These are phyloP conservation scores for Orchesella flavescens DNA, from an alignment of 2,888 invertebrate species.

Conservation along the genomic window DNA sequence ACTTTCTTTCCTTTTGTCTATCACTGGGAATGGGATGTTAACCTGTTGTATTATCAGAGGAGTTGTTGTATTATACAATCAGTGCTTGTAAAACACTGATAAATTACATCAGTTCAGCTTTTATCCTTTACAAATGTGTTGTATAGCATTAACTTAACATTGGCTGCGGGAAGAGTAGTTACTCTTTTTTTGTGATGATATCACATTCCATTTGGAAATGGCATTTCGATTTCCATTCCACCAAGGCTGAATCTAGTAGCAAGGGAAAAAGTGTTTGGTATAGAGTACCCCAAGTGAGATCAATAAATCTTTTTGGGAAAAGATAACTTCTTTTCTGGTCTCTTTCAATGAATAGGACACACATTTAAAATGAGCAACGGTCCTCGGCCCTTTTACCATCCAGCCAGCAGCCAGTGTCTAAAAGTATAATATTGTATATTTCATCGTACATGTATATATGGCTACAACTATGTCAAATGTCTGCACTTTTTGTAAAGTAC, in stretches of 20 bases:
- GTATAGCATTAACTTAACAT: background rate
- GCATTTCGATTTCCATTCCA: too few relatives aligned
- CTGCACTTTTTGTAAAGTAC: background rate
- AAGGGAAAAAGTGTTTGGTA: background rate
- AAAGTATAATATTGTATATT: background rate
- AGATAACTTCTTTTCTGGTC: constrained; percentile 38
- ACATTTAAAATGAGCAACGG: constrained; percentile 42
- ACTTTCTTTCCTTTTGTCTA: constrained; percentile 11
- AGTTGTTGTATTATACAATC: constrained; percentile 17
- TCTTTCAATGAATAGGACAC: constrained; percentile 34
- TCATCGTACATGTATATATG: background rate
- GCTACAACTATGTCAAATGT: background rate
- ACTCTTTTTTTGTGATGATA: constrained; percentile 35
- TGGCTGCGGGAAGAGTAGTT: background rate
- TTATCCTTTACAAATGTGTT: background rate
- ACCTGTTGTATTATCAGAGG: constrained; percentile 11
- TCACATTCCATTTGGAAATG: constrained; percentile 31
- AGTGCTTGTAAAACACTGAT: constrained; percentile 51
- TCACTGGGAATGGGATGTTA: background rate
- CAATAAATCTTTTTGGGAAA: constrained; percentile 52
- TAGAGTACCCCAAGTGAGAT: constrained; percentile 44
- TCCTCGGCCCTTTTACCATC: background rate
- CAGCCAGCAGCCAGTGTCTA: constrained; percentile 19
- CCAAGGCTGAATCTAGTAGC: background rate
- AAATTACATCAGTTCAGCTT: constrained; percentile 41